Conservation (phyloP, 2,113 vertebrate genomes). For the Indri indri region DNA sequence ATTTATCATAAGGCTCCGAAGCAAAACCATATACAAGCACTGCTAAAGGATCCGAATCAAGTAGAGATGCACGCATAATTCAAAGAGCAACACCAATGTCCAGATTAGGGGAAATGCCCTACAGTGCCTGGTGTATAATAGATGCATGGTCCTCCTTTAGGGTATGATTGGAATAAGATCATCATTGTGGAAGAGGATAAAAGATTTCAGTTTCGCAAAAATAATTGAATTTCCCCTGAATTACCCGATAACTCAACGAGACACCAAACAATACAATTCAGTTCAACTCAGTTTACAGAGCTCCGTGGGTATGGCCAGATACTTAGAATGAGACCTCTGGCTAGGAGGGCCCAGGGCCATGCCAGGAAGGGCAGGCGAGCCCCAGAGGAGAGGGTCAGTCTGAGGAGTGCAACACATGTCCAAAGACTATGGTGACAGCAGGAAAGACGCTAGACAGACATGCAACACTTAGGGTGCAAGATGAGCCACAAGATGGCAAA, state of each 20-base stretch:
- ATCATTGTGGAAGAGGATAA: neutral
- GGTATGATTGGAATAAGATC: neutral
- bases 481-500: neutral
- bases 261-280: neutral
- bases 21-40: neutral
- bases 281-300: neutral
- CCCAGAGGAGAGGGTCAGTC: neutral
- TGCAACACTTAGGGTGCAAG: too few relatives aligned
- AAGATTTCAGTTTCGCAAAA: neutral
- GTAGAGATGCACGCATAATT: neutral
- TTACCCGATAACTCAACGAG: neutral
- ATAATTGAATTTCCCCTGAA: neutral
- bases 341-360: neutral
- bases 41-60: neutral
- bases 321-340: neutral
- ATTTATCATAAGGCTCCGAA: neutral
- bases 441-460: neutral
- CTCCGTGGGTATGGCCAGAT: fast-evolving
- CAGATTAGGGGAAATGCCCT: neutral
- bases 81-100: neutral
- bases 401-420: neutral
- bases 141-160: neutral
- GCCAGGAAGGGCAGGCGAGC: neutral
- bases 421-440: neutral
- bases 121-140: fast-evolving